Base-by-base conservation (phyloP, 2,888 invertebrate species). In the Zhuqinia jingwanae region DNA sequence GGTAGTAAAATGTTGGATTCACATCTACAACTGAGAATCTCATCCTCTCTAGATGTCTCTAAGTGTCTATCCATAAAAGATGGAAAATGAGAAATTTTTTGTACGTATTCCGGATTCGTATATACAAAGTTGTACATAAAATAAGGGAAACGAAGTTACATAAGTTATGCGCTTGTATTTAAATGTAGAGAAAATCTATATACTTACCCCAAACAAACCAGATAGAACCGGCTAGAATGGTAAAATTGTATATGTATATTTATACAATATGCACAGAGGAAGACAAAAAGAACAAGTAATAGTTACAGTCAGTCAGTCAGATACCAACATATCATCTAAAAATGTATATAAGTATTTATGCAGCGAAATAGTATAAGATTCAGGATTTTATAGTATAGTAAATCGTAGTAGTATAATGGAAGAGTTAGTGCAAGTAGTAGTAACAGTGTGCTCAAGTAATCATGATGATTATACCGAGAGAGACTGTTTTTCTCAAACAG, bases 1-100 rank as follows among this genome's bases (percentile, higher is more conserved):
- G n/a, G 73, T n/a, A 76, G 60, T 77, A 84, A 78, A 84, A 77
- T 78, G 45, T 47, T 50, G 25, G 53, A 60, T 13, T 60, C 58
- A 22, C 56, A 60, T 13, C 47, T 45, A 22, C 56, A 82, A 65
- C 63, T 83, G 83, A 76, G 83, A 75, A 36, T 17, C 15, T 17
- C 42, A 17, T 45, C 47, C 30, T 60, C 15, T 42, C 76, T 76
- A n/a, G n/a, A n/a, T n/a, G n/a, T n/a, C n/a, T n/a, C n/a, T n/a
- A 36, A 36, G 5, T 36, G 36, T 8, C 36, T 36, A 36, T 36
- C 36, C 8, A 36, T 36, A 70, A 75, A 58, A 76, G 63, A 65
- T 76, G 83, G 76, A 83, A 83, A 36, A 36, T 36, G 36, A 6
- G 36, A 6, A 3, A 6, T 6, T 36, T 36, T 36, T 8, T 8